Evolutionary conservation across 2,888 invertebrate species (phyloP).

Genomic region (Leptinotarsa peninsularis): DNA sequence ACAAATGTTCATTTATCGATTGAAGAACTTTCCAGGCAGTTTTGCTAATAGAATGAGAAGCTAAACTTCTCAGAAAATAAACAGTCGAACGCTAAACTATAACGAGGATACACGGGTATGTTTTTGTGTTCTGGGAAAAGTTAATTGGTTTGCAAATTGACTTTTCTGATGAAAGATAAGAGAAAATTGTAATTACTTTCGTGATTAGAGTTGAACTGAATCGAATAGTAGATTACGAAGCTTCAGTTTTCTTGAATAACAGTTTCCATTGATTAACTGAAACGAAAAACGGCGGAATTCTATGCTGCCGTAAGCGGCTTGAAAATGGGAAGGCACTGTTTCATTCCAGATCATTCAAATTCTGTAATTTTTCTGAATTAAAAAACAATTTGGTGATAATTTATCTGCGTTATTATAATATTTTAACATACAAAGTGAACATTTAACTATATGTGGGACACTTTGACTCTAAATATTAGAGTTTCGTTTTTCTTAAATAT

Average conservation of each 20-base stretch:
- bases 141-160: conserved; percentile 55
- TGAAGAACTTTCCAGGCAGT: not conserved
- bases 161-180: conserved; percentile 60
- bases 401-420: no score
- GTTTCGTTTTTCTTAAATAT: no score
- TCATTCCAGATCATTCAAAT: not conserved
- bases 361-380: no score
- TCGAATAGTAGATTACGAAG: conserved; percentile 53
- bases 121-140: conserved; percentile 39
- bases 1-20: not conserved
- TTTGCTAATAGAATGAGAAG: conserved; percentile 2
- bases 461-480: no score
- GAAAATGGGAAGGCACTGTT: not conserved
- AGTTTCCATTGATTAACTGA: not conserved
- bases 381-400: no score
- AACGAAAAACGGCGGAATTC: not conserved
- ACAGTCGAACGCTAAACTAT: conserved; percentile 5
- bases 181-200: conserved; percentile 64
- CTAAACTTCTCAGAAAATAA: conserved; percentile 2
- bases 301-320: not conserved
- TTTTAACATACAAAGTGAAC: no score
- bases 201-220: conserved; percentile 59
- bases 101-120: conserved; percentile 3
- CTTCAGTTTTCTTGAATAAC: not conserved
- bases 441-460: no score